Conservation (phyloP, 1,140 invertebrate species). For the Ctenoplectra terminalis region DNA sequence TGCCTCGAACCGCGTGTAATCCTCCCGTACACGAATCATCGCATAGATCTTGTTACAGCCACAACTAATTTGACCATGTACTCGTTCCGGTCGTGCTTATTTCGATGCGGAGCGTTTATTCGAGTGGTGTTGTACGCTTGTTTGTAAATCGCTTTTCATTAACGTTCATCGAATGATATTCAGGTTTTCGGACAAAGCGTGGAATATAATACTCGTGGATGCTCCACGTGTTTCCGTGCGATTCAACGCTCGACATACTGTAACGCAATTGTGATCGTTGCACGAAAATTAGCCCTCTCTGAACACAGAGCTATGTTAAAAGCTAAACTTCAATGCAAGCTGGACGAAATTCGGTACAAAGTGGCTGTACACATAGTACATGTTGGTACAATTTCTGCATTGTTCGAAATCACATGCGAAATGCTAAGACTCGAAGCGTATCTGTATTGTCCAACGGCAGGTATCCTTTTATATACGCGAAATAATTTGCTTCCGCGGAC, state of each 20-base stretch:
- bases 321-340: not conserved
- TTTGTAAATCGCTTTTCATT: constrained; percentile 36
- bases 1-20: no score
- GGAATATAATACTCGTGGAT: not conserved
- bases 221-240: not conserved
- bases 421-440: constrained; percentile 11
- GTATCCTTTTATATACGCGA: not conserved
- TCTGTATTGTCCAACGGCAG: not conserved
- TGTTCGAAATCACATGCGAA: not conserved
- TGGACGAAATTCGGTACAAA: not conserved
- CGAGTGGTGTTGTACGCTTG: not conserved
- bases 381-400: not conserved
- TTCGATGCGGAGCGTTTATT: not conserved
- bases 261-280: not conserved
- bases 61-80: no score
- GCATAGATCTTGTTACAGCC: no score
- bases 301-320: not conserved
- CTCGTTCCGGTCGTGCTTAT: not conserved
- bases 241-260: not conserved
- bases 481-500: constrained; percentile 30
- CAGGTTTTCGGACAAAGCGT: not conserved
- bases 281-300: not conserved
- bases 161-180: not conserved
- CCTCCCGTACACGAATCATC: no score
- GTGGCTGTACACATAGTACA: no score